These are phyloP conservation scores for Pao palembangensis DNA, from an alignment of 2,113 vertebrate genomes.

Conservation along the genomic window DNA sequence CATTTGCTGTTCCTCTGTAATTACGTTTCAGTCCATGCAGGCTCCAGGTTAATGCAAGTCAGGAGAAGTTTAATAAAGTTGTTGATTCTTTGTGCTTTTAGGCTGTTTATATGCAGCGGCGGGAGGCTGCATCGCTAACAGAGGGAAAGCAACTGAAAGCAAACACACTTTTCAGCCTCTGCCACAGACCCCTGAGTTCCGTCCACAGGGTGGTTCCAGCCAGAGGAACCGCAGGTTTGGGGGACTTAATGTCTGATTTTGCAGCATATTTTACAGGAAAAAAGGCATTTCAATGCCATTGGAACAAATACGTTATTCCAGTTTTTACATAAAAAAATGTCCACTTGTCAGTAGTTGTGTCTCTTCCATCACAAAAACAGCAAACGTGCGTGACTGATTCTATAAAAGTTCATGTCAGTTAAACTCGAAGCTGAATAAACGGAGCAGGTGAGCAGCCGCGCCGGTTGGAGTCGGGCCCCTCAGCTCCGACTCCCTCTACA, in stretches of 20 bases:
- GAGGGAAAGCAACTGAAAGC: too few relatives aligned
- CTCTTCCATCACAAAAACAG: background rate
- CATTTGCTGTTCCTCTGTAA: constrained; percentile 40
- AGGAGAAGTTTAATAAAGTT: constrained; percentile 26
- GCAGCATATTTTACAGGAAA: too few relatives aligned
- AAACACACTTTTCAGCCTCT: too few relatives aligned
- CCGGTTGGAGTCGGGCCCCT: constrained; percentile 10
- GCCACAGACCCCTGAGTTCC: too few relatives aligned
- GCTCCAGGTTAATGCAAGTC: constrained; percentile 39
- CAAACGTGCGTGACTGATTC: constrained; percentile 9
- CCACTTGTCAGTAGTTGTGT: too few relatives aligned
- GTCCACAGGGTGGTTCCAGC: too few relatives aligned
- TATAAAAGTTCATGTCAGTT: constrained; percentile 6
- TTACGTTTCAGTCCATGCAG: constrained; percentile 38
- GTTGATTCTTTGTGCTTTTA: constrained; percentile 11
- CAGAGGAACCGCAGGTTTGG: too few relatives aligned
- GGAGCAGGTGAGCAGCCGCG: constrained; percentile 42
- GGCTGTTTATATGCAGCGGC: constrained; percentile 5
- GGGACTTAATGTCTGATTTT: too few relatives aligned
- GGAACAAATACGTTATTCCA: too few relatives aligned
- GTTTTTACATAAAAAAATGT: too few relatives aligned
- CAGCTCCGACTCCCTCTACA: constrained; percentile 28
- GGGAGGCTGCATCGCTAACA: background rate
- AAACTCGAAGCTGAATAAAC: background rate
- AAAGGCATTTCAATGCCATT: too few relatives aligned